Base-by-base conservation (phyloP, 1,140 invertebrate species). In the Zelostemma sp. region DNA sequence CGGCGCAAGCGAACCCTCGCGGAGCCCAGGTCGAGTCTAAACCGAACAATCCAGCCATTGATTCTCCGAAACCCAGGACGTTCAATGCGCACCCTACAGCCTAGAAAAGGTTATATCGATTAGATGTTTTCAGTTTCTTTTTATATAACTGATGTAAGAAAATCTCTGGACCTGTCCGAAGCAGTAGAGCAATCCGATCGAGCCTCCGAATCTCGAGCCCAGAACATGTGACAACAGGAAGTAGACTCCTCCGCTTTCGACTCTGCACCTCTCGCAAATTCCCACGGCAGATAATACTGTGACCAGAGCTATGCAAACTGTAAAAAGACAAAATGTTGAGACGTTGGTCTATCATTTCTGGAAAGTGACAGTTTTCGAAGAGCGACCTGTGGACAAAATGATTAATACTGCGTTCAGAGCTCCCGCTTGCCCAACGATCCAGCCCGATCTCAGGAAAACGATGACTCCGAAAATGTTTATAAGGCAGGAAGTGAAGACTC, bases 381-480 rank as follows among this genome's bases (percentile, higher is more conserved):
- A 1, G 0, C 8, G 17, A 50, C 92, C 91, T 85, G 94, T 93
- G 75, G 94, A 91, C 62, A 97, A 86, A 49, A 98, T 92, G 69
- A 97, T 95, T 54, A 96, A 84, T 25, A 97, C 88, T 46, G 94
- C 94, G 87, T 94, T 90, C 9, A 94, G 87, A 72, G 97, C 90
- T 43, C 97, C 97, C 66, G 96, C 96, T 88, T 98, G 93, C 21
- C 93, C 96, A 2, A 99, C 96, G 79, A 99, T 96, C 97, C 97
- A 98, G 59, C 97, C 97, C 68, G 96, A 96, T 76, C 97, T 87
- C 19, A 99, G 87, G 85, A 99, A 98, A 58, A 98, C 95, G 80
- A 99, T 97, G 1, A 98, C 96, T 74, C 97, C 96, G 87, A 99
- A 96, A 21, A 98, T 96, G 84, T 99, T 98, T 75, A 98, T 96